phyloP scores from a whole-genome alignment of 1,140 invertebrate genomes.

The Ceratoteleas bidentatus region DNA sequence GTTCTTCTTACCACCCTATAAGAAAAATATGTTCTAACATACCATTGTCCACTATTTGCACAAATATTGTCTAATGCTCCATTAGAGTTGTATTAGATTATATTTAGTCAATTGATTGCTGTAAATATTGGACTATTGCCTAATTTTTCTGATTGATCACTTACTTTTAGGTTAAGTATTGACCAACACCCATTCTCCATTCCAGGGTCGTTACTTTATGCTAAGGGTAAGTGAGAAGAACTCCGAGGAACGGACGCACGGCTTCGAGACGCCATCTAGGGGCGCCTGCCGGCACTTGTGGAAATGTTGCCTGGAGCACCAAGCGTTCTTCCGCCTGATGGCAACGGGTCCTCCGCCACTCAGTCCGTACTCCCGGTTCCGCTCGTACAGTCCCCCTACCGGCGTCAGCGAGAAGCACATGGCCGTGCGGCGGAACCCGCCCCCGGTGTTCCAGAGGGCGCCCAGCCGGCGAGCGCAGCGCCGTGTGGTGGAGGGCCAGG shows the following conservation, averaged over 20 bases:
- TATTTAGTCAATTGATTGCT: too few species aligned
- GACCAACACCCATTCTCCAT: background rate
- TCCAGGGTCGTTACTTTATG: slow-evolving; percentile 95
- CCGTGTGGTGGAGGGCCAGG: slow-evolving; percentile 86
- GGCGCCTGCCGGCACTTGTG: slow-evolving; percentile 98
- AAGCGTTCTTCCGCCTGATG: slow-evolving; percentile 97
- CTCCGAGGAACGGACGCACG: slow-evolving; percentile 97
- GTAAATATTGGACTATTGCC: too few species aligned
- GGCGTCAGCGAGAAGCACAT: slow-evolving; percentile 81
- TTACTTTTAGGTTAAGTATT: too few species aligned
- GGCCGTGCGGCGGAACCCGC: slow-evolving; percentile 83
- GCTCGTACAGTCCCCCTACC: slow-evolving; percentile 84
- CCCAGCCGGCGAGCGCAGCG: slow-evolving; percentile 93
- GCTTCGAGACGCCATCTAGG: slow-evolving; percentile 96
- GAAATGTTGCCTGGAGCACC: slow-evolving; percentile 99
- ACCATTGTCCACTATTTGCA: too few species aligned
- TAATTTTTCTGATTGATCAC: too few species aligned
- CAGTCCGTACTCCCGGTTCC: slow-evolving; percentile 84
- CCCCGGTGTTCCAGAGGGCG: slow-evolving; percentile 92
- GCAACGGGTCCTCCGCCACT: slow-evolving; percentile 78
- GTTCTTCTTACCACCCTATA: too few species aligned
- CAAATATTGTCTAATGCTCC: too few species aligned
- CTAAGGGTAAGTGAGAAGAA: slow-evolving; percentile 96
- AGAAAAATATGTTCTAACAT: too few species aligned
- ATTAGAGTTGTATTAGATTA: too few species aligned